Base-by-base conservation (phyloP, 2,113 vertebrate species). In the Austrofundulus limnaeus region DNA sequence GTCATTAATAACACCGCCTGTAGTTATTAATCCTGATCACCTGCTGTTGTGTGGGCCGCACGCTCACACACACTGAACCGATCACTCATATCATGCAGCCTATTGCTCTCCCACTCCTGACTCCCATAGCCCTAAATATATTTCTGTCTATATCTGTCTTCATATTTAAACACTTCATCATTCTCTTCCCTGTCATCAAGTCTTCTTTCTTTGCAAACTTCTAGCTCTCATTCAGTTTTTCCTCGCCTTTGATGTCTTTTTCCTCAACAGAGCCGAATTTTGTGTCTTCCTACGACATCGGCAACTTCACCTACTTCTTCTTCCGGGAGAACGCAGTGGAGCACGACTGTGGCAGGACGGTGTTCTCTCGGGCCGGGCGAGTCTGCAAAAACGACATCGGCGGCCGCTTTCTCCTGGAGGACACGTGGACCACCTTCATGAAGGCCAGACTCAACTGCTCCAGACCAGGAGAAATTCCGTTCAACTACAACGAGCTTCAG, bases 351-450 rank as follows among this genome's bases (percentile, higher is more conserved):
- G 97, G 96, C 23, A 94, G 96, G 64, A 96, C 94, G 0, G 94
- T 98, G 54, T 98, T 98, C 86, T 98, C 97, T 42, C 92, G 97
- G 2, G 95, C 94, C 0, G 95, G 96, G 0, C 93, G 96, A 0
- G 94, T 99, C 13, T 99, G 97, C 77, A 98, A 98, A 84, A 99
- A 99, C 0, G 97, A 99, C 85, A 94, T 99, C 0, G 97, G 97
- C 0, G 97, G 97, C 0, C 94, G 97, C 1, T 99, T 99, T 48
- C 92, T 99, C 34, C 87, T 99, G 65, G 97, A 98, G 70, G 97
- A 98, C 72, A 99, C 97, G 0, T 99, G 97, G 97, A 99, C 97
- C 66, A 99, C 97, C 0, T 99, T 98, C 87, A 99, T 98, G 96
- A 99, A 99, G 83, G 95, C 96, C 12, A 90, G 97, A 3, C 90